These are phyloP conservation scores for Platyscapa corneri DNA, from an alignment of 1,140 invertebrate genomes.

Conservation along the genomic window DNA sequence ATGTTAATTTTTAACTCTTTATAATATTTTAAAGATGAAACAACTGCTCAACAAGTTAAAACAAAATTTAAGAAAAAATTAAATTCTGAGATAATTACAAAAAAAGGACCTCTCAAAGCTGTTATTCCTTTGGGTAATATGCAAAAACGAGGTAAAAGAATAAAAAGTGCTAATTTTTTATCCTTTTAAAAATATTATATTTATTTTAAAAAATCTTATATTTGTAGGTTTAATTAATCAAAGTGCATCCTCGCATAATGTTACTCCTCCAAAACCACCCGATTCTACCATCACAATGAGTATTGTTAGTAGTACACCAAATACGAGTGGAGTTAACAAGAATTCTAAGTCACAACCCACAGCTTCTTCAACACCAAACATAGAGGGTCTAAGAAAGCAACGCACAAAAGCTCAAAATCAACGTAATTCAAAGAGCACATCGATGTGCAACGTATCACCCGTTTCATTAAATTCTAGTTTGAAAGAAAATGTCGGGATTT, in stretches of 20 bases:
- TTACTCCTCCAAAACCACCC: slow-evolving; percentile 55
- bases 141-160: slow-evolving; percentile 62
- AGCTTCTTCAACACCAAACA: slow-evolving; percentile 66
- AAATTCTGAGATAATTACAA: slow-evolving; percentile 54
- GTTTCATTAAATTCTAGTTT: background rate
- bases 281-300: slow-evolving; percentile 41
- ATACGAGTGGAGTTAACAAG: slow-evolving; percentile 35
- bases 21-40: slow-evolving; percentile 43
- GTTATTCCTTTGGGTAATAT: slow-evolving; percentile 67
- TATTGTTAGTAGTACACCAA: slow-evolving; percentile 65
- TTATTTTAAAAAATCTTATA: slow-evolving; percentile 23
- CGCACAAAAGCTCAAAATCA: background rate
- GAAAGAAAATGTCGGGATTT: background rate
- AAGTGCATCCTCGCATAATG: slow-evolving; percentile 27
- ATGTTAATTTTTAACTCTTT: slow-evolving; percentile 29
- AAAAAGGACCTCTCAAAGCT: slow-evolving; percentile 70
- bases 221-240: slow-evolving; percentile 52
- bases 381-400: slow-evolving; percentile 8
- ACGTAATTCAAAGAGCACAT: background rate
- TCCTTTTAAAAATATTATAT: background rate
- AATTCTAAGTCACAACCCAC: slow-evolving; percentile 59
- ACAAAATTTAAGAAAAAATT: slow-evolving; percentile 64
- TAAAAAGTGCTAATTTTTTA: background rate
- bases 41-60: slow-evolving; percentile 56
- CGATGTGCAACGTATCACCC: background rate